A percentile compares a stretch with the other conserved stretches of the same genome.
Conservation (phyloP, 1,140 invertebrate species). For the Venturia canescens region DNA sequence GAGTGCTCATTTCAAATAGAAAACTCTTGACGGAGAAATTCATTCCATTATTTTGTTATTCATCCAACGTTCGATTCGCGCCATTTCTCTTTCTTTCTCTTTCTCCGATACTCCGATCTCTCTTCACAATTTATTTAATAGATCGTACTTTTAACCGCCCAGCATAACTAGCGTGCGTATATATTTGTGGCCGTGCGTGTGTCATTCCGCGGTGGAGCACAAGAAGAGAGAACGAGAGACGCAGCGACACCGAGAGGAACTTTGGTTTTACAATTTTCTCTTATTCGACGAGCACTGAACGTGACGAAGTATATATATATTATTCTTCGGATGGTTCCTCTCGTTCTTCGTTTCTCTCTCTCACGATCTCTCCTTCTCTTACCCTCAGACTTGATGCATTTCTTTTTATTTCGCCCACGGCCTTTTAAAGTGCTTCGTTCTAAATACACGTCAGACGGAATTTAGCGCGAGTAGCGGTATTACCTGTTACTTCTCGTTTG, state of each 20-base stretch:
- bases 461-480: conserved; percentile 45
- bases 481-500: conserved; percentile 31
- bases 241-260: neutral
- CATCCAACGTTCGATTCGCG: no score
- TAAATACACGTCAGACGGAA: conserved; percentile 43
- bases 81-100: neutral
- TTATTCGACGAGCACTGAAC: no score
- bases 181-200: no score
- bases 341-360: no score
- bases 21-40: no score
- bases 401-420: conserved; percentile 32
- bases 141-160: neutral
- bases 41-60: no score
- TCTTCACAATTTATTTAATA: conserved; percentile 27
- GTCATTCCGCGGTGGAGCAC: no score
- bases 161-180: neutral
- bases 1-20: no score
- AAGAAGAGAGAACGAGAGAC: no score
- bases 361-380: neutral
- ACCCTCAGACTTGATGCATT: conserved; percentile 30
- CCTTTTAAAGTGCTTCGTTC: conserved; percentile 42
- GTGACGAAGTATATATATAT: no score
- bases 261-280: conserved; percentile 18
- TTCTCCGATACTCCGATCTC: neutral
- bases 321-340: no score